Conservation (phyloP, 2,113 vertebrate genomes). For the Pandion haliaetus region DNA sequence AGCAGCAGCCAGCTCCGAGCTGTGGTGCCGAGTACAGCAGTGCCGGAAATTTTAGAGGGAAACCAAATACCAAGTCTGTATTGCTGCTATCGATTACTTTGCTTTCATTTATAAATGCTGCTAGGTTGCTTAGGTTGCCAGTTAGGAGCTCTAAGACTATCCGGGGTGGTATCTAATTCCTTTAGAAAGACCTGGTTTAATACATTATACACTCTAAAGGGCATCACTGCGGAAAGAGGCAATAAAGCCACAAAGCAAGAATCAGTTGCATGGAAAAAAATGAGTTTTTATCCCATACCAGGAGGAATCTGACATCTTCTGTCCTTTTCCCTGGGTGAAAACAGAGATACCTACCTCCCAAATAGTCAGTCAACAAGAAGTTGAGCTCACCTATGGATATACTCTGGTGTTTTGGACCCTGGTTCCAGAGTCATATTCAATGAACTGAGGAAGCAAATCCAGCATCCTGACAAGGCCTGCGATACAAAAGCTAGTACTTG, state of each 20-base stretch:
- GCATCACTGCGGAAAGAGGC: not conserved
- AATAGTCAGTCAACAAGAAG: not conserved
- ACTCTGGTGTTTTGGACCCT: not conserved
- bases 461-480: not conserved
- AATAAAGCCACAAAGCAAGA: not conserved
- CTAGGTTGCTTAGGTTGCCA: not conserved
- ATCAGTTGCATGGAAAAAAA: not conserved
- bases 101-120: slow-evolving; percentile 48
- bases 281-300: not conserved
- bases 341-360: not conserved
- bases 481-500: not conserved
- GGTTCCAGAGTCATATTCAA: not conserved
- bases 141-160: not conserved
- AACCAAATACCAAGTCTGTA: not conserved
- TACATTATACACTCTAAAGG: not conserved
- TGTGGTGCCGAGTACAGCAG: not conserved
- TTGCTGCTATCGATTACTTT: slow-evolving; percentile 24
- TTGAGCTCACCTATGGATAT: not conserved
- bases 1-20: not conserved
- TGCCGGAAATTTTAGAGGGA: not conserved
- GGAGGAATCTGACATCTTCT: not conserved
- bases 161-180: not conserved
- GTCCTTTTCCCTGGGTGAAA: not conserved
- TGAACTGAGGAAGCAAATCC: not conserved
- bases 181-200: not conserved